phyloP scores from a whole-genome alignment of 2,797 vertebrate species.

The Gymnothorax reevesii region DNA sequence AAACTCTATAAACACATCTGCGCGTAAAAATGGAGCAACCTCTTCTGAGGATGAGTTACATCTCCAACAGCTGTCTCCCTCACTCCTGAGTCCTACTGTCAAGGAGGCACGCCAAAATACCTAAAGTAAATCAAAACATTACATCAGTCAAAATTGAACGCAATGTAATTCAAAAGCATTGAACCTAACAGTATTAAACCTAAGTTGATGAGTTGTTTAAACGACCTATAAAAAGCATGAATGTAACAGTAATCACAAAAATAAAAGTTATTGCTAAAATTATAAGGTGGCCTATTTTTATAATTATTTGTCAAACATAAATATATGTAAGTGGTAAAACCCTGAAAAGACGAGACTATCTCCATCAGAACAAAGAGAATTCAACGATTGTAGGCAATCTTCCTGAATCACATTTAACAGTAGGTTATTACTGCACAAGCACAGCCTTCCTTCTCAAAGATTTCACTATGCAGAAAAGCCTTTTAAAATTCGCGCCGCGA shows the following conservation, averaged over 20 bases:
- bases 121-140: constrained; percentile 20
- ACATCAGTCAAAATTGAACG: neutral
- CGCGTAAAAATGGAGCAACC: constrained; percentile 44
- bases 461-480: neutral
- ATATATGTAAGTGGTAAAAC: neutral
- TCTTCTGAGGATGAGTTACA: constrained; percentile 19
- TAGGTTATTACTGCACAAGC: neutral
- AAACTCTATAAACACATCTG: neutral
- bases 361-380: neutral
- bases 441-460: neutral
- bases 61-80: constrained; percentile 16
- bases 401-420: neutral
- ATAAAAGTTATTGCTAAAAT: neutral
- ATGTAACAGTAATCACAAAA: neutral
- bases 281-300: neutral
- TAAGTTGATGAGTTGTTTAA: neutral
- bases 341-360: neutral
- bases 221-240: neutral
- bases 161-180: neutral
- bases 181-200: neutral
- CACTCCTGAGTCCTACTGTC: constrained; percentile 14
- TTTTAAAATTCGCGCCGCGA: neutral
- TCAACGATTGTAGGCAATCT: neutral
- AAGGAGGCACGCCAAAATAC: neutral
- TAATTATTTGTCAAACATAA: neutral